Evolutionary conservation across 64 coral and sea anemone genomes (phyloP).

Genomic region (Stichodactyla mertensii): DNA sequence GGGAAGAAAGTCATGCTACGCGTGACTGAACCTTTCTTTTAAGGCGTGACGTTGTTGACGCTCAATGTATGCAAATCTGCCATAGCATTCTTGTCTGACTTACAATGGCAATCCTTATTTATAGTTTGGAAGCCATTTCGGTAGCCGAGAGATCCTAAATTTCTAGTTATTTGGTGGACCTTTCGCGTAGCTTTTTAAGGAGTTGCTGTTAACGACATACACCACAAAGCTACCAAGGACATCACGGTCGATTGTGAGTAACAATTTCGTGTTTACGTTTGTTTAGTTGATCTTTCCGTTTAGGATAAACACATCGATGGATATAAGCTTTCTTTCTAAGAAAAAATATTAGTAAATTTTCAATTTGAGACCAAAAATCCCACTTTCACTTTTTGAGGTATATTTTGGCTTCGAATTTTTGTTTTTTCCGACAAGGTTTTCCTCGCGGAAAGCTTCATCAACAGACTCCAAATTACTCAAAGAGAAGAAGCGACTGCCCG

Average conservation of each 20-base stretch:
- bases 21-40: neutral
- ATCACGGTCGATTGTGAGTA: neutral
- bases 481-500: neutral
- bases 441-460: neutral
- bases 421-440: neutral
- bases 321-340: neutral
- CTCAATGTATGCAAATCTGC: conserved; percentile 20
- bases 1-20: neutral
- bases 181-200: neutral
- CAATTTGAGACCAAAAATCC: neutral
- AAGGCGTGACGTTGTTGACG: conserved; percentile 32
- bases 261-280: conserved; percentile 6
- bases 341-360: neutral
- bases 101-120: conserved; percentile 7
- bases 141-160: neutral
- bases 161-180: neutral
- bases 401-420: neutral
- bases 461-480: neutral
- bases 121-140: conserved; percentile 10
- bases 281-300: conserved; percentile 11
- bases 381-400: neutral
- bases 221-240: neutral
- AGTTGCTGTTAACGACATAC: neutral
- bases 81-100: neutral
- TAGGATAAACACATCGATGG: neutral